phyloP scores from a whole-genome alignment of 2,797 vertebrate species.

The Pygocentrus nattereri region DNA sequence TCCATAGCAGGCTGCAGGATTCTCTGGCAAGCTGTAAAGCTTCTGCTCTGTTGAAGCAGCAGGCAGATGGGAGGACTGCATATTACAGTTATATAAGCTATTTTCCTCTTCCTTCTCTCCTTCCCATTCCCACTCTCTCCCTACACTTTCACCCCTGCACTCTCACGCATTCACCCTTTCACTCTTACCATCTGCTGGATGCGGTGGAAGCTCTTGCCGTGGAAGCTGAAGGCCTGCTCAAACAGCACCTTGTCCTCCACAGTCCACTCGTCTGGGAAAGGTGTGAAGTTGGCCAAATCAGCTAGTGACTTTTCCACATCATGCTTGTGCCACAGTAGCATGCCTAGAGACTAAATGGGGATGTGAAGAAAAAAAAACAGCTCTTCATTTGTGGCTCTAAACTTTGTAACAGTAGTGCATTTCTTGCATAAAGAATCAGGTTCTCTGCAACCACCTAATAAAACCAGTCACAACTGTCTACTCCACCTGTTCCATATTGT shows the following conservation, averaged over 20 bases:
- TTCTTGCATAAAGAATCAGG: background rate
- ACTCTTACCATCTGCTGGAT: slow-evolving; percentile 92
- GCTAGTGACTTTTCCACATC: slow-evolving; percentile 91
- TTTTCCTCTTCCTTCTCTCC: slow-evolving; percentile 15
- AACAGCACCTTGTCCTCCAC: slow-evolving; percentile 95
- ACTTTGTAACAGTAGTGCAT: background rate
- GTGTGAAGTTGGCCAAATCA: slow-evolving; percentile 93
- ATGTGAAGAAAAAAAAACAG: background rate
- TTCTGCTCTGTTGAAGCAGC: slow-evolving; percentile 31
- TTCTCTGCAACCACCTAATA: background rate
- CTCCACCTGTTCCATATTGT: slow-evolving; percentile 93
- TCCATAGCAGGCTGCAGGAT: slow-evolving; percentile 7
- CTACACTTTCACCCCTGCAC: slow-evolving; percentile 3
- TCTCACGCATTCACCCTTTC: background rate
- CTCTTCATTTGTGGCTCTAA: background rate
- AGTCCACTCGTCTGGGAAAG: slow-evolving; percentile 94
- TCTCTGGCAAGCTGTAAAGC: slow-evolving; percentile 21
- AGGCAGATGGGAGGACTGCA: slow-evolving; percentile 52
- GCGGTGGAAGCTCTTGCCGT: slow-evolving; percentile 93
- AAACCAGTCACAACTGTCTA: background rate
- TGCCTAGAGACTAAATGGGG: slow-evolving; percentile 85
- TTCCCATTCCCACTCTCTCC: slow-evolving; percentile 7
- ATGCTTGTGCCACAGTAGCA: slow-evolving; percentile 95
- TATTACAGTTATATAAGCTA: slow-evolving; percentile 53
- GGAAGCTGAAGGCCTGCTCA: slow-evolving; percentile 95